Conservation (phyloP, 1,140 invertebrate species). For the Varroa destructor region DNA sequence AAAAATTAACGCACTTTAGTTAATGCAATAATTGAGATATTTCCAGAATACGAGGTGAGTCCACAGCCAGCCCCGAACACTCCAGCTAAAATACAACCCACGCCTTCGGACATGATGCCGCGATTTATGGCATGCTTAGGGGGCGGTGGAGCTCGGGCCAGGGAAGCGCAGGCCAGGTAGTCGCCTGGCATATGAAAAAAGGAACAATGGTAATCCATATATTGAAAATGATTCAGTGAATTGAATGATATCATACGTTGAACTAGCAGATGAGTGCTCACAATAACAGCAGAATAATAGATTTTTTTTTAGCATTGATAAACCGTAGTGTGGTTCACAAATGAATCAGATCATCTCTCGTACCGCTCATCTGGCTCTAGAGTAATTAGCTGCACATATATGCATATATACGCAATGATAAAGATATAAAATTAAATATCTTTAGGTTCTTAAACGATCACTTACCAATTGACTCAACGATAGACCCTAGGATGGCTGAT, state of each 20-base stretch:
- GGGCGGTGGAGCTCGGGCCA: constrained; percentile 56
- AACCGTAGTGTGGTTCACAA: too few species aligned
- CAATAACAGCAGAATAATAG: constrained; percentile 40
- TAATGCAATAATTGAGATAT: constrained; percentile 68
- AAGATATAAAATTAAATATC: too few species aligned
- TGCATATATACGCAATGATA: too few species aligned
- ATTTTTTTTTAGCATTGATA: too few species aligned
- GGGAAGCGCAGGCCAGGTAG: constrained; percentile 65
- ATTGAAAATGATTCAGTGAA: too few species aligned
- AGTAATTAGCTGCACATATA: too few species aligned
- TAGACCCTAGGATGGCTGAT: constrained; percentile 65
- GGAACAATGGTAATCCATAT: too few species aligned
- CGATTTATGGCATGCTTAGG: constrained; percentile 70
- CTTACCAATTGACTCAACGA: constrained; percentile 71
- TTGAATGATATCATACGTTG: too few species aligned
- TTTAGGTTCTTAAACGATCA: constrained; percentile 41
- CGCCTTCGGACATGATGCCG: constrained; percentile 64
- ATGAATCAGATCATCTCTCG: too few species aligned
- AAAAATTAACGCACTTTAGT: constrained; percentile 40
- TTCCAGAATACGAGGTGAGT: constrained; percentile 72
- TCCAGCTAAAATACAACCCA: constrained; percentile 67
- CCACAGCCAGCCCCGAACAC: constrained; percentile 66
- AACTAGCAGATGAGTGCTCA: constrained; percentile 59
- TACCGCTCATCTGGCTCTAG: too few species aligned
- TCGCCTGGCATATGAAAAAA: constrained; percentile 47